Base-by-base conservation (phyloP, 2,888 invertebrate genomes). In the Cinara cedri region DNA sequence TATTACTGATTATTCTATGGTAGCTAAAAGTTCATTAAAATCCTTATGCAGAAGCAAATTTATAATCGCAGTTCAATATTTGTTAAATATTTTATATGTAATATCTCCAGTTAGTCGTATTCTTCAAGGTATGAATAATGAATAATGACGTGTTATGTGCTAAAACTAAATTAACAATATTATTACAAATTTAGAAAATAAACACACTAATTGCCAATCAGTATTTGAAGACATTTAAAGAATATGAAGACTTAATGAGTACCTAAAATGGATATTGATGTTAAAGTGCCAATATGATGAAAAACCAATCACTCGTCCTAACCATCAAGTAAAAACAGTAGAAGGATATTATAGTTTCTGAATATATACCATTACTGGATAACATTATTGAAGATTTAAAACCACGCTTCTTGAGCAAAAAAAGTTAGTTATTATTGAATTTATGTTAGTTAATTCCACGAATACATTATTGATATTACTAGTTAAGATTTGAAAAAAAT, bases 141-240 rank as follows among this genome's bases (percentile, higher is more conserved):
- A 34, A 62, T 19, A 10, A 34, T 42, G 62, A 62, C 34, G 11
- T 42, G 16, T 55, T 51, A 16, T 14, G n/a, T 51, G 51, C 51
- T 16, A 51, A 51, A 51, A n/a, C 51, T 26, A 26, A 14, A 60
- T 60, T 60, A 14, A 16, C 16, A 26, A 60, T 60, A 26, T 60
- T 11, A 24, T 24, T 11, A 11, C 14, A 16, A 24, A 24, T 24
- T 24, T 57, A 24, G 57, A 44, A 65, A 44, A 65, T 42, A 65
- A 65, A 65, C 42, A 21, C 21, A 44, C 44, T 14, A 65, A 65
- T 46, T 46, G 65, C 14, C 65, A 24, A 3, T 0, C 1, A 46
- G 19, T 65, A 65, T 65, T 65, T 65, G 65, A 24, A 65, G 14
- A 65, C 44, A 65, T 46, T 24, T 65, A 65, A 65, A 65, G 44